Base-by-base conservation (phyloP, 2,888 invertebrate species). In the Chrysolina haemoptera region DNA sequence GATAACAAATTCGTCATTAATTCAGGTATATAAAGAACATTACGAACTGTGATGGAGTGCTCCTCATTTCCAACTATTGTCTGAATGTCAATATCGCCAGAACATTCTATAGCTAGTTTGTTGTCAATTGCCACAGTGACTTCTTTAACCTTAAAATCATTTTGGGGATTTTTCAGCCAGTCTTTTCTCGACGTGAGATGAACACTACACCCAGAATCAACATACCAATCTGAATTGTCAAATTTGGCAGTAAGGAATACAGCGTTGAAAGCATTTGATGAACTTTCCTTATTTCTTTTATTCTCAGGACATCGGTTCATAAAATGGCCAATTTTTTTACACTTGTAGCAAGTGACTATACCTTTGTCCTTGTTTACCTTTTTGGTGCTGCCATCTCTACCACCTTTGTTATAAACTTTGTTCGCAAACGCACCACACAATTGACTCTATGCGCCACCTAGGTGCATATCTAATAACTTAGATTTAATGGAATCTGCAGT, bases 401-500 rank as follows among this genome's bases (percentile, higher is more conserved):
- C n/a, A 43, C 14, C 35, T 53, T 75, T 40, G 16, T 65, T 16
- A 14, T 27, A 50, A 27, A 27, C 27, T 27, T 27, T 27, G 27
- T 27, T 27, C 27, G 5, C 27, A 27, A 72, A 62, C n/a, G 59
- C 70, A 14, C 67, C 27, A 22, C 55, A 65, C 41, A 50, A 43
- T 43, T 71, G 50, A 50, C 63, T 41, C 63, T n/a, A n/a, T 41
- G 43, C 41, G 18, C 48, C 62, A 14, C 18, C 53, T 70, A 64
- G 41, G 12, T 76, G 73, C 80, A 27, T 27, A 27, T 27, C 27
- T 27, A 27, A 80, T 78, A 83, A 74, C 70, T 82, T 84, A 10
- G 80, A 76, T 71, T 83, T 83, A 14, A 83, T 82, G 18, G 75
- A 16, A 71, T 83, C 82, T 12, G 77, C 65, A 6, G 79, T 81